phyloP scores from a whole-genome alignment of 1,140 invertebrate genomes.

The Reticulitermes speratus region DNA sequence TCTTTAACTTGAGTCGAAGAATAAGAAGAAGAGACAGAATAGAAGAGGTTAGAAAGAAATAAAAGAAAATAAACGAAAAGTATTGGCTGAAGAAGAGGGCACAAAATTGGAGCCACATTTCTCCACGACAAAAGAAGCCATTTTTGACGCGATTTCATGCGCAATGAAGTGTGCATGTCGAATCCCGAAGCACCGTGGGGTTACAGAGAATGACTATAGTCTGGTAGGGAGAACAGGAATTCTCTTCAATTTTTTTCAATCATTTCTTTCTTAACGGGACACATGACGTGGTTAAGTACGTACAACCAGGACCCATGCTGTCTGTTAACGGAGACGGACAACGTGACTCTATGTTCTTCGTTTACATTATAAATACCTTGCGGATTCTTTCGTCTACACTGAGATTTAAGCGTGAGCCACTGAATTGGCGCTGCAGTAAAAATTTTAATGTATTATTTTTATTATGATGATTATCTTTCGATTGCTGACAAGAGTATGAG shows the following conservation, averaged over 20 bases:
- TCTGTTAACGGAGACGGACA: too few relatives aligned
- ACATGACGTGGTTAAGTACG: background rate
- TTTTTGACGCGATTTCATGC: constrained; percentile 23
- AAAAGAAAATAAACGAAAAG: constrained; percentile 11
- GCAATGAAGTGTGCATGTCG: constrained; percentile 24
- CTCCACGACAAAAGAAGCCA: constrained; percentile 2
- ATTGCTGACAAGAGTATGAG: too few relatives aligned
- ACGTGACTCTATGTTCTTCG: too few relatives aligned
- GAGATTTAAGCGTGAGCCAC: too few relatives aligned
- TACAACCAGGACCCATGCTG: background rate
- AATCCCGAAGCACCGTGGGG: background rate
- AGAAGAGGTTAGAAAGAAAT: background rate
- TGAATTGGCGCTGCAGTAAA: too few relatives aligned
- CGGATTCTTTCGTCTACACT: too few relatives aligned
- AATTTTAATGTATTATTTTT: too few relatives aligned
- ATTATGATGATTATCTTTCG: too few relatives aligned
- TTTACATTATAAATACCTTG: too few relatives aligned
- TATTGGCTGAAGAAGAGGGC: constrained; percentile 10
- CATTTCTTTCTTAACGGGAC: background rate
- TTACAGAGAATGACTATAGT: background rate
- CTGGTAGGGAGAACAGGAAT: background rate
- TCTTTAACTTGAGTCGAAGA: background rate
- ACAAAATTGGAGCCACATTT: constrained; percentile 25
- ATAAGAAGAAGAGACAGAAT: background rate
- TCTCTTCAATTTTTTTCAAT: background rate